A percentile compares a stretch with the other conserved stretches of the same genome.
Conservation (phyloP, 1,140 invertebrate species). For the Elysia chlorotica region DNA sequence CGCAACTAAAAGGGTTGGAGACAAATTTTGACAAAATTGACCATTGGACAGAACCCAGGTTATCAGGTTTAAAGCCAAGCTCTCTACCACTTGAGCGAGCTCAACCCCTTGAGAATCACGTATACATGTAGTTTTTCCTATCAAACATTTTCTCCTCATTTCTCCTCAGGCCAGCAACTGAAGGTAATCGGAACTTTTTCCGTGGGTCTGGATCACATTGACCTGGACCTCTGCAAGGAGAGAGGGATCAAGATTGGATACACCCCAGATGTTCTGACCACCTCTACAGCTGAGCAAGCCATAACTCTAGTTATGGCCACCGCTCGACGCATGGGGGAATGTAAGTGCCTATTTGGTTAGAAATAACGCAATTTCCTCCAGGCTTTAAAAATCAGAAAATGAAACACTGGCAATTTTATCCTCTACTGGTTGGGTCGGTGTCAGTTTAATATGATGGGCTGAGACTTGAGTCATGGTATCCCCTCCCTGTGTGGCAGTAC, state of each 20-base stretch:
- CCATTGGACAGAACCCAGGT: neutral
- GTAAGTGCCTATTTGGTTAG: too few species aligned
- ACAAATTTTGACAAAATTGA: neutral
- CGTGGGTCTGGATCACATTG: conserved; percentile 75
- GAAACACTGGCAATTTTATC: too few species aligned
- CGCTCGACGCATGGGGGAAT: conserved; percentile 81
- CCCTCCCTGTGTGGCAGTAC: too few species aligned
- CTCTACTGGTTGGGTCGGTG: too few species aligned
- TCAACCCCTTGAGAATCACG: neutral
- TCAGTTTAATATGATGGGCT: too few species aligned
- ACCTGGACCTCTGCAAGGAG: conserved; percentile 61
- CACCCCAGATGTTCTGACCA: conserved; percentile 90
- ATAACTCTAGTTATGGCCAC: conserved; percentile 80
- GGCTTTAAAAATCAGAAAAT: too few species aligned
- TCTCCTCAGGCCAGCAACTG: conserved; percentile 71
- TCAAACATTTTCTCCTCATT: neutral
- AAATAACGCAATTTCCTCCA: too few species aligned
- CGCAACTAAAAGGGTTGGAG: neutral
- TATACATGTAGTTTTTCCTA: neutral
- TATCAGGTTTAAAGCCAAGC: neutral
- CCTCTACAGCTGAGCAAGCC: conserved; percentile 88
- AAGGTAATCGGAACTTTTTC: conserved; percentile 90
- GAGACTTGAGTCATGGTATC: too few species aligned
- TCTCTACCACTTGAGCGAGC: neutral
- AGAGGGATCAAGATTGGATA: conserved; percentile 72